These are phyloP conservation scores for Colostygia pectinataria DNA, from an alignment of 2,888 invertebrate genomes.

Conservation along the genomic window DNA sequence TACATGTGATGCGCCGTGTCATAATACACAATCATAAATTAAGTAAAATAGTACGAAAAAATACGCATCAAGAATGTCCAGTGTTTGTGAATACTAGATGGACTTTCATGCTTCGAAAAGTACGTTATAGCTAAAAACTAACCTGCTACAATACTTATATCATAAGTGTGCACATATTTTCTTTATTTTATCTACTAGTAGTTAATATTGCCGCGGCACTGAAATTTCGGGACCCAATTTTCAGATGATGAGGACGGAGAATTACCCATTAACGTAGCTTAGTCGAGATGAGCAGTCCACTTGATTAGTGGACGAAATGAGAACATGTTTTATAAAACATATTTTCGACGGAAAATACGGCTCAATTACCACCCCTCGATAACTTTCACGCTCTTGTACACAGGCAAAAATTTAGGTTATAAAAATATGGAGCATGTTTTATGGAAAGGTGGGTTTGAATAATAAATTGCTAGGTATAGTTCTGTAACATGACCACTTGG, in stretches of 20 bases:
- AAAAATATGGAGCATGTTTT: conserved; percentile 1
- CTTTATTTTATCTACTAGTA: too few species aligned
- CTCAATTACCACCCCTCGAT: conserved; percentile 16
- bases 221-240: conserved; percentile 25
- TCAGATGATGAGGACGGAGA: conserved; percentile 25
- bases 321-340: conserved; percentile 13
- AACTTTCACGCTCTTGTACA: conserved; percentile 9
- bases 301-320: conserved; percentile 20
- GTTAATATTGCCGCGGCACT: not conserved
- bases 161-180: too few species aligned
- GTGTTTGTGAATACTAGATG: too few species aligned
- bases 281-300: conserved; percentile 20
- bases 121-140: too few species aligned
- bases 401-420: not conserved
- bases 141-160: too few species aligned
- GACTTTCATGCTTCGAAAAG: too few species aligned
- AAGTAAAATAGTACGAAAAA: too few species aligned
- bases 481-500: not conserved
- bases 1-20: too few species aligned
- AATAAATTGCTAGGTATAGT: not conserved
- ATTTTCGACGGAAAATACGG: conserved; percentile 10
- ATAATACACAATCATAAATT: too few species aligned
- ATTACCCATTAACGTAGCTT: conserved; percentile 49
- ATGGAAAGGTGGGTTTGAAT: conserved; percentile 4
- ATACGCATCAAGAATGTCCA: too few species aligned